phyloP scores from a whole-genome alignment of 2,888 invertebrate genomes.

The Noctua janthe region DNA sequence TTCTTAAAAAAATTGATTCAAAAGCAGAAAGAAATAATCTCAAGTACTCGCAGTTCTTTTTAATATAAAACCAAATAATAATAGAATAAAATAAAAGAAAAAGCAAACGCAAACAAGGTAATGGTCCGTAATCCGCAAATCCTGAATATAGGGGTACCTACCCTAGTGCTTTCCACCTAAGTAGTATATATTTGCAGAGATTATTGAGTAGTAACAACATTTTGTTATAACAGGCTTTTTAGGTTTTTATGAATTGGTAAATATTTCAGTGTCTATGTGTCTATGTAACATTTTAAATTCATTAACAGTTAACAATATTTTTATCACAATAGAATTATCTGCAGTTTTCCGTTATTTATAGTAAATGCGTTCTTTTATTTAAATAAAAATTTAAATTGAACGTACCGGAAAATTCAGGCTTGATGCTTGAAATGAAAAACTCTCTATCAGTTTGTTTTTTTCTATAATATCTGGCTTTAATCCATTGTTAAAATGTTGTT shows the following conservation, averaged over 20 bases:
- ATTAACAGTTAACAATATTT: too few species aligned
- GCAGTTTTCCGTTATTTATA: too few species aligned
- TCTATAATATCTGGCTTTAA: not conserved
- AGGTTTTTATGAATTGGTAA: not conserved
- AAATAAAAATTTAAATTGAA: too few species aligned
- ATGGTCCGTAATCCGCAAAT: constrained; percentile 31
- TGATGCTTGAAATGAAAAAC: not conserved
- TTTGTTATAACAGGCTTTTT: not conserved
- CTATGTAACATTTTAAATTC: too few species aligned
- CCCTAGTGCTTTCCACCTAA: constrained; percentile 22
- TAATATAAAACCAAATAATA: constrained; percentile 13
- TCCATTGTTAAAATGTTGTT: not conserved
- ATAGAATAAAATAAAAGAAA: not conserved
- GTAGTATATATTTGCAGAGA: constrained; percentile 6
- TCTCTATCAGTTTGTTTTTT: not conserved
- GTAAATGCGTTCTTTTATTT: too few species aligned
- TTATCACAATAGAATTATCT: too few species aligned
- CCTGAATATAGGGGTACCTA: not conserved
- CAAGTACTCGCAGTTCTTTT: not conserved
- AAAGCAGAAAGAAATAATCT: not conserved
- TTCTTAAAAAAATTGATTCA: not conserved
- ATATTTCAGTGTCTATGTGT: not conserved
- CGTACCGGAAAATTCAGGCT: not conserved
- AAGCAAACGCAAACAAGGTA: not conserved
- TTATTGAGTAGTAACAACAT: not conserved